Evolutionary conservation across 2,113 vertebrate genomes (phyloP).

Genomic region (Carettochelys insculpta): DNA sequence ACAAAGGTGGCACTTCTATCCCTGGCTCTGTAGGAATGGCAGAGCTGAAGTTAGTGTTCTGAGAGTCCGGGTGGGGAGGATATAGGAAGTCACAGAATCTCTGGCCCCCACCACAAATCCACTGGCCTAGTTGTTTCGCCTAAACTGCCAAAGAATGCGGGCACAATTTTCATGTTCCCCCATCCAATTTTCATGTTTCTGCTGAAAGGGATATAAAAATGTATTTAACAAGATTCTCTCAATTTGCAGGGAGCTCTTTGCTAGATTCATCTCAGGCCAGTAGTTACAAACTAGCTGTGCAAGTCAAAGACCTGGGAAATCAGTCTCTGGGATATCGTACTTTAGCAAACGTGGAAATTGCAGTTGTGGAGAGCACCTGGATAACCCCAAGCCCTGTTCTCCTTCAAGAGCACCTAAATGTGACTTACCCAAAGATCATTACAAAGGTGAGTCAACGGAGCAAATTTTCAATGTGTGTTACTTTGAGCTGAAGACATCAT

Average conservation of each 20-base stretch:
- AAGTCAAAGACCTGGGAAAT: conserved; percentile 84
- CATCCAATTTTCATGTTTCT: neutral
- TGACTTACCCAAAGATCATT: conserved; percentile 78
- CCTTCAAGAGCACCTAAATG: conserved; percentile 80
- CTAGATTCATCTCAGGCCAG: conserved; percentile 76
- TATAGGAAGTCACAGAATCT: neutral
- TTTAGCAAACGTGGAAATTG: conserved; percentile 76
- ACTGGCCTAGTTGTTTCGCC: neutral
- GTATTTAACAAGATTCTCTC: neutral
- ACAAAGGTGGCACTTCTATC: neutral
- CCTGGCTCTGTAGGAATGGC: neutral
- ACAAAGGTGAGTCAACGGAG: conserved; percentile 75
- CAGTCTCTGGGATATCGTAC: conserved; percentile 77
- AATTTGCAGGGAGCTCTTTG: conserved; percentile 73
- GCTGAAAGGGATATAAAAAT: neutral
- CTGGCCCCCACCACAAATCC: fast-evolving
- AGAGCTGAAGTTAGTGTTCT: neutral
- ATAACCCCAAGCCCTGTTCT: conserved; percentile 75
- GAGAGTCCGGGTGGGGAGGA: neutral
- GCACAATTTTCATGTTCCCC: neutral
- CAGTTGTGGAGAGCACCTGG: conserved; percentile 80
- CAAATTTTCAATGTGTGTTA: neutral
- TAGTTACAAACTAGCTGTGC: conserved; percentile 79
- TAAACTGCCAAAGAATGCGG: neutral
- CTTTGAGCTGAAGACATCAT: neutral